A percentile compares a stretch with the other conserved stretches of the same genome.
phyloP scores from a whole-genome alignment of 2,888 invertebrate species.

The Napeogenes inachia region DNA sequence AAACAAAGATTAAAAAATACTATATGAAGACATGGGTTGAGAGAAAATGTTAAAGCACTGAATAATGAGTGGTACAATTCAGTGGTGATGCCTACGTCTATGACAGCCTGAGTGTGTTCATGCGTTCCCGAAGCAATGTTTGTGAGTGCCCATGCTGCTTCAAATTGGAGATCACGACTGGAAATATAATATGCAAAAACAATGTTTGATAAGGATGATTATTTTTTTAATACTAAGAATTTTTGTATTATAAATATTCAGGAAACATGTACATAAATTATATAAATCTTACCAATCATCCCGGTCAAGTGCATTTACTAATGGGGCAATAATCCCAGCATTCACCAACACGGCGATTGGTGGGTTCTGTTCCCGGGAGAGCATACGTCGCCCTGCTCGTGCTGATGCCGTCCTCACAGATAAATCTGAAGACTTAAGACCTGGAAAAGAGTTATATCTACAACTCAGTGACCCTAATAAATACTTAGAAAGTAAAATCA shows the following conservation, averaged over 20 bases:
- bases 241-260: background rate
- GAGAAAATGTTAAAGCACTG: too few species aligned
- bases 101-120: conserved; percentile 92
- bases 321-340: conserved; percentile 88
- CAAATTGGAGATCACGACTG: conserved; percentile 90
- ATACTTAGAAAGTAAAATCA: background rate
- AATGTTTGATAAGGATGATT: too few species aligned
- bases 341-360: conserved; percentile 92
- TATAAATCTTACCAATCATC: conserved; percentile 79
- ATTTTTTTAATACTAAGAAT: too few species aligned
- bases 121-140: conserved; percentile 97
- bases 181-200: background rate
- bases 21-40: too few species aligned
- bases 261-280: background rate
- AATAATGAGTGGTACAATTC: background rate
- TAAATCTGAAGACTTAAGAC: conserved; percentile 82
- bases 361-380: conserved; percentile 92
- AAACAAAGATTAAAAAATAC: too few species aligned
- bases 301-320: conserved; percentile 85
- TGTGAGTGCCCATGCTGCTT: conserved; percentile 98
- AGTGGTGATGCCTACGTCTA: conserved; percentile 67
- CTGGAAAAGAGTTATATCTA: conserved; percentile 42
- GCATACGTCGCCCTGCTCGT: conserved; percentile 89
- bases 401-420: conserved; percentile 82
- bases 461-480: too few species aligned